Base-by-base conservation (phyloP, 2,113 vertebrate genomes). In the Etheostoma cragini region DNA sequence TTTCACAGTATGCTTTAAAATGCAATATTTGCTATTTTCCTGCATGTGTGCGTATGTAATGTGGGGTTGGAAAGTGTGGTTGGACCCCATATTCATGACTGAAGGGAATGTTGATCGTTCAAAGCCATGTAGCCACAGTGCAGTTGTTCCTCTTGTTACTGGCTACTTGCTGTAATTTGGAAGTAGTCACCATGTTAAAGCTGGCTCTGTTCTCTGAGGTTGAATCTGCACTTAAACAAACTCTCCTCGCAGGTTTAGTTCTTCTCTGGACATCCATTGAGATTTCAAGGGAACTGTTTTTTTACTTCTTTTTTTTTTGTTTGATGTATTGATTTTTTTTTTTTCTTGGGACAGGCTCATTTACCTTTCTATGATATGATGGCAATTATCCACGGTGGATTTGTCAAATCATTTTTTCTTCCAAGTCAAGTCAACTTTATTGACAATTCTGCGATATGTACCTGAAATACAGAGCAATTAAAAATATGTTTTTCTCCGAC, bases 81-180 rank as follows among this genome's bases (percentile, higher is more conserved):
- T 16, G 30, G 64, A 54, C 57, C 83, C 77, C 61, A 12, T 38
- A 1, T 75, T 83, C 21, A 76, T 81, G 94, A 93, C 91, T 89
- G 87, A 93, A 87, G 87, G 91, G 89, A 92, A 89, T 92, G 90
- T 92, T 92, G 90, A 90, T 76, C 76, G 82, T 93, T 88, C 76
- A 82, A 84, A 89, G 88, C 88, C 84, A 87, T 85, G 84, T 78
- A 86, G 87, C 64, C 8, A 6, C 24, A 56, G 64, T 38, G 52
- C 49, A n/a, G 71, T 65, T 21, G 42, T 72, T 85, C 53, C 60
- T 85, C 54, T 69, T 56, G 68, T 86, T 58, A 33, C 49, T 67
- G 78, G 75, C 72, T 78, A 64, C 73, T 69, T 57, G 54, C 50
- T 60, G n/a, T 24, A 3, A 13, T 35, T 49, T 66, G 57, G 69